phyloP scores from a whole-genome alignment of 2,113 vertebrate species.

The Axis porcinus region DNA sequence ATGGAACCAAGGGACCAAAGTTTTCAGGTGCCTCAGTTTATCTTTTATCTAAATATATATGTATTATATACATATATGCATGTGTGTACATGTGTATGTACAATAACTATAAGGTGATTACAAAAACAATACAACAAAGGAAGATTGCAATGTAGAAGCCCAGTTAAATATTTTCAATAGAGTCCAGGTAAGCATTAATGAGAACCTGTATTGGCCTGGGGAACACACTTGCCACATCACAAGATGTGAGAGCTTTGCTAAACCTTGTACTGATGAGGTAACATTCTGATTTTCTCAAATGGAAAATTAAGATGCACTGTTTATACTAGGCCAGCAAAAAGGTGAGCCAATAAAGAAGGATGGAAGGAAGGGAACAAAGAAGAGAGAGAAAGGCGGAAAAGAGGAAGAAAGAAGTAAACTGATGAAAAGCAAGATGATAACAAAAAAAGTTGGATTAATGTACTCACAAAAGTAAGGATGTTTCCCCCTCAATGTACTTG shows the following conservation, averaged over 20 bases:
- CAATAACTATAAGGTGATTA: neutral
- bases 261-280: neutral
- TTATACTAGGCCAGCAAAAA: neutral
- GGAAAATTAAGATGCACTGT: neutral
- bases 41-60: neutral
- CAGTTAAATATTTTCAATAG: neutral
- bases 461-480: neutral
- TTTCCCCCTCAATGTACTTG: neutral
- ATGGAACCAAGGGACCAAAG: neutral
- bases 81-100: neutral
- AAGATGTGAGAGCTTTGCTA: neutral
- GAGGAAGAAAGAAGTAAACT: neutral
- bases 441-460: neutral
- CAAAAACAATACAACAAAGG: neutral
- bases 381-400: neutral
- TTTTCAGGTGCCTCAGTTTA: neutral
- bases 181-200: neutral
- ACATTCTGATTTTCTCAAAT: neutral
- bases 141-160: neutral
- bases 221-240: neutral
- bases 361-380: neutral
- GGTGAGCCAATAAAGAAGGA: neutral
- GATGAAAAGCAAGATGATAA: neutral
- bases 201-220: neutral
- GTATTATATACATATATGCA: fast-evolving